Evolutionary conservation across 2,888 invertebrate species (phyloP).

Genomic region (Tetragonisca angustula): DNA sequence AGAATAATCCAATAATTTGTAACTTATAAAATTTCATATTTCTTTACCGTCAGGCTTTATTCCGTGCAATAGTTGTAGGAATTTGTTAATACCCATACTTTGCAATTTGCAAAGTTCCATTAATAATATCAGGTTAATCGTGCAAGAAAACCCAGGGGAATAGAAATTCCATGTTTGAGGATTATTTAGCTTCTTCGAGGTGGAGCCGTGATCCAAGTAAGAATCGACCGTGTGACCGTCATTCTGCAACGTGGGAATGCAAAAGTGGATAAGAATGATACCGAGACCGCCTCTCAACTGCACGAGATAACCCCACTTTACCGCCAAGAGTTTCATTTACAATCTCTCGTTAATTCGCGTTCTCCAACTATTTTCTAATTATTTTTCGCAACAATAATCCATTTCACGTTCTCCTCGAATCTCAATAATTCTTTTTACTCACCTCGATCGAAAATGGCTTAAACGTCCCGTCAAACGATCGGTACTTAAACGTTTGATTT

Average conservation of each 20-base stretch:
- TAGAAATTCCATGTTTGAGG: neutral
- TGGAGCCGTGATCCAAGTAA: neutral
- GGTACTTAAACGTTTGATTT: too few species aligned
- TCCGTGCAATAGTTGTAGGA: neutral
- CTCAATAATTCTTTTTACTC: neutral
- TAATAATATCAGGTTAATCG: neutral
- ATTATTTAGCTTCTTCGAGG: neutral
- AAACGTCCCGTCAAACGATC: too few species aligned
- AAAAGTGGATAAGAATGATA: constrained; percentile 4
- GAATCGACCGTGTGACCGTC: constrained; percentile 1
- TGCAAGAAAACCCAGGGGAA: neutral
- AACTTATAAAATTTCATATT: neutral
- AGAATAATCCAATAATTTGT: neutral
- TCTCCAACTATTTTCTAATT: neutral
- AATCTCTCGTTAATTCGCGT: neutral
- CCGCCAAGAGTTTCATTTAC: neutral
- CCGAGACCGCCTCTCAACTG: neutral
- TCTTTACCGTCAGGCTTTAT: neutral
- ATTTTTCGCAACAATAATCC: neutral
- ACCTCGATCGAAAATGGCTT: too few species aligned
- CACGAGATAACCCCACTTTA: neutral
- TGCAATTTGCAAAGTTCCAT: neutral
- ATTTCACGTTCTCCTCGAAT: neutral
- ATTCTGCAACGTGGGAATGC: neutral
- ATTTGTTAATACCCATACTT: neutral